phyloP scores from a whole-genome alignment of 2,113 vertebrate species.

The Cacatua alba region DNA sequence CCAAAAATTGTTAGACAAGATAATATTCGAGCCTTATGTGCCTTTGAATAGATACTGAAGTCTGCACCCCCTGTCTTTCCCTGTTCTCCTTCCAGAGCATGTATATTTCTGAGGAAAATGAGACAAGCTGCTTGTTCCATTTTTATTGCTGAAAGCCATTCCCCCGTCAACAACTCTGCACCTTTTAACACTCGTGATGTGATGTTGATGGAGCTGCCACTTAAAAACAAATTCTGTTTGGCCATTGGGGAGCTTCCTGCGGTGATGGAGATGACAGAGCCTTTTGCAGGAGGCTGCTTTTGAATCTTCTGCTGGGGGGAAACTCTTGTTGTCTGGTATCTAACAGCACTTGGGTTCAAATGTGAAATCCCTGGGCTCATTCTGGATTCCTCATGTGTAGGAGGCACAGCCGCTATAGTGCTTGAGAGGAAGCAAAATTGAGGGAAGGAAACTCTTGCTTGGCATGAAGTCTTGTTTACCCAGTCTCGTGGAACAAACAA shows the following conservation, averaged over 20 bases:
- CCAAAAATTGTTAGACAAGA: conserved; percentile 38
- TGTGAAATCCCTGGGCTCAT: conserved; percentile 31
- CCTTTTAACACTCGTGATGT: conserved; percentile 40
- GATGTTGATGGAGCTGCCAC: conserved; percentile 51
- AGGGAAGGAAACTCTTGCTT: not conserved
- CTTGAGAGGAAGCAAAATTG: not conserved
- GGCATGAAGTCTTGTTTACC: conserved; percentile 10
- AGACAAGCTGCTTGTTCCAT: conserved; percentile 7
- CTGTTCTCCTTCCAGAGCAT: not conserved
- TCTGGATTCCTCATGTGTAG: conserved; percentile 5
- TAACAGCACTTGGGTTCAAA: conserved; percentile 30
- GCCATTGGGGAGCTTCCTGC: not conserved
- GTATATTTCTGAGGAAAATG: conserved; percentile 12
- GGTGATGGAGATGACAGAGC: not conserved
- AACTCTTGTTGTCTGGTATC: conserved; percentile 9
- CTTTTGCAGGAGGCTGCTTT: conserved; percentile 21
- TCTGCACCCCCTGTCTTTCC: not conserved
- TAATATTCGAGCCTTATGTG: not conserved
- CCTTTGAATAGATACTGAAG: not conserved
- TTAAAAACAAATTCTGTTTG: conserved; percentile 39
- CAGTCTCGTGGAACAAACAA: conserved; percentile 41
- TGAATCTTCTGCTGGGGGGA: not conserved
- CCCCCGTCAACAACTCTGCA: not conserved
- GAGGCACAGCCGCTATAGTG: not conserved
- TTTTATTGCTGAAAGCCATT: conserved; percentile 26